Conservation (phyloP, 2,888 invertebrate genomes). For the Epistrophe grossulariae region DNA sequence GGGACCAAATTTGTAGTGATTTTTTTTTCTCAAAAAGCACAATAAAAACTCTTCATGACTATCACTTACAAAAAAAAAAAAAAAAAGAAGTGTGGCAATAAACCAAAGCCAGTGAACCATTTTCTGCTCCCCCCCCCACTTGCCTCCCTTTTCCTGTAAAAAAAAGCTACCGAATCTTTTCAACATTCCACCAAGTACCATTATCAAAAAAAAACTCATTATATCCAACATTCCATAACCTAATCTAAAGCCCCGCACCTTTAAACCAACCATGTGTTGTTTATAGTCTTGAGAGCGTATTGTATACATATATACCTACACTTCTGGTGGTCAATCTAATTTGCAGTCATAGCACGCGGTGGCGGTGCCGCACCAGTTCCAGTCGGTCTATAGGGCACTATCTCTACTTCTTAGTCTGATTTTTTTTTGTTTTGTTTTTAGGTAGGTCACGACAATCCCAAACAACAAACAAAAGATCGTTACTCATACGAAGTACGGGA, state of each 20-base stretch:
- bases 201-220: constrained; percentile 25
- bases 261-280: constrained; percentile 32
- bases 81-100: not conserved
- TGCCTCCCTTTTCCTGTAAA: too few species aligned
- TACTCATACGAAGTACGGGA: constrained; percentile 66
- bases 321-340: constrained; percentile 64
- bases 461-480: constrained; percentile 57
- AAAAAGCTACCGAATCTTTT: constrained; percentile 9
- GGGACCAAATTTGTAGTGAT: too few species aligned
- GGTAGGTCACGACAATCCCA: constrained; percentile 68
- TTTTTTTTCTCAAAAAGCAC: too few species aligned
- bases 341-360: constrained; percentile 57
- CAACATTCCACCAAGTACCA: constrained; percentile 45
- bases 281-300: constrained; percentile 3
- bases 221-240: constrained; percentile 40
- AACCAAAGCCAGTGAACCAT: constrained; percentile 10
- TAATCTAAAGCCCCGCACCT: constrained; percentile 43
- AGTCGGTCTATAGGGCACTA: constrained; percentile 8
- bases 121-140: not conserved
- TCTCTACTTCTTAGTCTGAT: constrained; percentile 5
- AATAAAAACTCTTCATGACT: too few species aligned
- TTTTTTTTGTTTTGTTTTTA: constrained; percentile 31
- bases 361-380: constrained; percentile 34
- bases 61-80: not conserved
- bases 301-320: not conserved